These are phyloP conservation scores for Formica selysi DNA, from an alignment of 1,140 invertebrate genomes.

Conservation along the genomic window DNA sequence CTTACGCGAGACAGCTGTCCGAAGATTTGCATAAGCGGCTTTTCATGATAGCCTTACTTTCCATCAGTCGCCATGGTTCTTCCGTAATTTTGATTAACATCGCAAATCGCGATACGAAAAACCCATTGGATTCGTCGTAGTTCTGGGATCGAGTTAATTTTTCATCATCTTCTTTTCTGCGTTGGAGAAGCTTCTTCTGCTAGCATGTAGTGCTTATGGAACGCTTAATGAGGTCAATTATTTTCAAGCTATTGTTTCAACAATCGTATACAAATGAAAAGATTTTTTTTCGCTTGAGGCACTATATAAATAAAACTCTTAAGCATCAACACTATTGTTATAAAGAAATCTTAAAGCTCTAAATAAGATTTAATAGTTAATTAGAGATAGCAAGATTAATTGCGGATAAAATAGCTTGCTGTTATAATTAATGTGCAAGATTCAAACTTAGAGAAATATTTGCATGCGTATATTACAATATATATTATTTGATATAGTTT, in stretches of 20 bases:
- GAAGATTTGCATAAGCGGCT: slow-evolving; percentile 62
- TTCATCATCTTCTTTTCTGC: neutral
- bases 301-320: neutral
- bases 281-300: neutral
- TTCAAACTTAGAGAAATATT: neutral
- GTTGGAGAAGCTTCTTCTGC: neutral
- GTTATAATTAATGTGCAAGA: neutral
- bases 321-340: neutral
- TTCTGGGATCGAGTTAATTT: slow-evolving; percentile 47
- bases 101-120: slow-evolving; percentile 55
- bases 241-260: slow-evolving; percentile 1
- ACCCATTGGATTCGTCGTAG: slow-evolving; percentile 26
- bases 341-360: neutral
- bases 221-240: slow-evolving; percentile 38
- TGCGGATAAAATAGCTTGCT: neutral
- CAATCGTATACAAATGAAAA: neutral
- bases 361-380: neutral
- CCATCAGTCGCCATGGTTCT: slow-evolving; percentile 29
- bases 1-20: slow-evolving; percentile 59
- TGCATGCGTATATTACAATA: neutral
- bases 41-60: slow-evolving; percentile 64
- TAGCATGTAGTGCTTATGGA: slow-evolving; percentile 7
- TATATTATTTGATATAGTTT: neutral
- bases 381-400: neutral
- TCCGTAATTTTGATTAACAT: slow-evolving; percentile 63